phyloP scores from a whole-genome alignment of 2,797 vertebrate genomes.

The Poeciliopsis gracilis region DNA sequence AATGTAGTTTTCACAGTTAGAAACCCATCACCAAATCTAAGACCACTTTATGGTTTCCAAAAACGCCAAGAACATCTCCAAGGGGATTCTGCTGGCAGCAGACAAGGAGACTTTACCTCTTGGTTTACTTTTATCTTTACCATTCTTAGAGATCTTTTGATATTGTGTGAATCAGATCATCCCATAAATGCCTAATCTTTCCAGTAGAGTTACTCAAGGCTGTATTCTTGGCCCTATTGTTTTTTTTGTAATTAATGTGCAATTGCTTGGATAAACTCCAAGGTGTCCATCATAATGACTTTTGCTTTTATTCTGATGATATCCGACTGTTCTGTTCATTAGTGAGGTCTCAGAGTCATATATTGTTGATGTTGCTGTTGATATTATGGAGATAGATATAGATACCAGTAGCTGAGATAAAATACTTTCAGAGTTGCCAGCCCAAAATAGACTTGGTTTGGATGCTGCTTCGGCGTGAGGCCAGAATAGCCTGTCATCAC shows the following conservation, averaged over 20 bases:
- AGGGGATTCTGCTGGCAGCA: background rate
- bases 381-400: background rate
- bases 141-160: background rate
- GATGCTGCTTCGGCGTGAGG: background rate
- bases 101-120: background rate
- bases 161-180: background rate
- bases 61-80: background rate
- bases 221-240: background rate
- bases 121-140: background rate
- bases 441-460: background rate
- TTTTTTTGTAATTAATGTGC: background rate
- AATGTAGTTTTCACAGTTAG: background rate
- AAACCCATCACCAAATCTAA: background rate
- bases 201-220: background rate
- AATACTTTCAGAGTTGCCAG: background rate
- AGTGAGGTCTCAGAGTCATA: background rate
- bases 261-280: background rate
- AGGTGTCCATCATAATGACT: background rate
- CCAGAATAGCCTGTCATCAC: background rate
- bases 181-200: background rate
- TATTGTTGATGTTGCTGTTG: background rate
- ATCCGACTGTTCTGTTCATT: background rate
- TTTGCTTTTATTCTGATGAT: background rate
- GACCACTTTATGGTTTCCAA: background rate
- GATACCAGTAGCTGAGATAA: background rate